Evolutionary conservation across 2,113 vertebrate species (phyloP).

Genomic region (Paramisgurnus dabryanus): DNA sequence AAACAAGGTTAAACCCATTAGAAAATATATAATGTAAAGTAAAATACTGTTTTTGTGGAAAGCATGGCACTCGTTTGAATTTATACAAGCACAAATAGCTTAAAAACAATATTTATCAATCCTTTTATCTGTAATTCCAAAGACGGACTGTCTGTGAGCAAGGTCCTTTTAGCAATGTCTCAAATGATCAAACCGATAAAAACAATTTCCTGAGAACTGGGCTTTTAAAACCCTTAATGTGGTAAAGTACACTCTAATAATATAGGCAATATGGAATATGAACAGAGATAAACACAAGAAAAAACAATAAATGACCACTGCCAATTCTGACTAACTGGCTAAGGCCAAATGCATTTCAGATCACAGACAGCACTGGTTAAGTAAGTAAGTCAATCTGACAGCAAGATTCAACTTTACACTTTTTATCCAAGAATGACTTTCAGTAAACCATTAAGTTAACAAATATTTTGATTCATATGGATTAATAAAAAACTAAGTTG

Average conservation of each 20-base stretch:
- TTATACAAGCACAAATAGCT: not conserved
- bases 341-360: slow-evolving; percentile 13
- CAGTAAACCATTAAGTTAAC: not conserved
- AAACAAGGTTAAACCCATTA: not conserved
- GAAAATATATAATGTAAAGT: not conserved
- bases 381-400: slow-evolving; percentile 1
- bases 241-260: not conserved
- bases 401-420: not conserved
- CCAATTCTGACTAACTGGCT: not conserved
- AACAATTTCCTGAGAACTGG: not conserved
- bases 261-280: slow-evolving; percentile 6
- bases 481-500: not conserved
- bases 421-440: not conserved
- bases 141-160: not conserved
- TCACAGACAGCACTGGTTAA: slow-evolving; percentile 7
- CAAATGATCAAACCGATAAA: not conserved
- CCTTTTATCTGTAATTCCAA: not conserved
- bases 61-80: not conserved
- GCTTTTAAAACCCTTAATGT: not conserved
- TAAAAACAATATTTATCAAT: not conserved
- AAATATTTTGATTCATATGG: not conserved
- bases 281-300: not conserved
- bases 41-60: not conserved
- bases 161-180: not conserved
- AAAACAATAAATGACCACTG: slow-evolving; percentile 10